Percentiles rank a stretch among this genome's conserved stretches.
Conservation (phyloP, 2,113 vertebrate genomes). For the Etia nguti region DNA sequence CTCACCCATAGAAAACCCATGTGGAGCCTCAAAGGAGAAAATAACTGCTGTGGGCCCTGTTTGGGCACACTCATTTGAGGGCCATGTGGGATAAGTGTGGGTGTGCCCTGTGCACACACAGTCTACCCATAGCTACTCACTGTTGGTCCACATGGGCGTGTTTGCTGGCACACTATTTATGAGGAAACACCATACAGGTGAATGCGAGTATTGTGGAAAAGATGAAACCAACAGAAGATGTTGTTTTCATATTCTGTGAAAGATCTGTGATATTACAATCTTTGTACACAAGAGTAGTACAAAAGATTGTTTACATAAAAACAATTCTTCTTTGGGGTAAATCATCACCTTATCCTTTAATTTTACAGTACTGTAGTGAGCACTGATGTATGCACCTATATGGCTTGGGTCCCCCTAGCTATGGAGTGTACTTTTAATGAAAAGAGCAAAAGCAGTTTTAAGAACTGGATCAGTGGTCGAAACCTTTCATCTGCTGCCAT, state of each 20-base stretch:
- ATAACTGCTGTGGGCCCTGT: neutral
- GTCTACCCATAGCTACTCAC: neutral
- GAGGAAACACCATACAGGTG: neutral
- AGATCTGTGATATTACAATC: neutral
- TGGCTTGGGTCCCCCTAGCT: accelerated
- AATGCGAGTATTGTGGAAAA: neutral
- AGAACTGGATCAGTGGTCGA: neutral
- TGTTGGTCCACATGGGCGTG: neutral
- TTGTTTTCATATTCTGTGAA: neutral
- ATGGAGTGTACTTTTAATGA: neutral
- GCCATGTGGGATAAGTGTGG: neutral
- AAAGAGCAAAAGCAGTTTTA: neutral
- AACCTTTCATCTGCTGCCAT: neutral
- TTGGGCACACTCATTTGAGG: neutral
- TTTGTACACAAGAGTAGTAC: neutral
- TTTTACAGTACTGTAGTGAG: neutral
- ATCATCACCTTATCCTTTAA: neutral
- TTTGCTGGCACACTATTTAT: neutral
- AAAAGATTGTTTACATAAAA: neutral
- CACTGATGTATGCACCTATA: neutral
- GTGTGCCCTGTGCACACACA: neutral
- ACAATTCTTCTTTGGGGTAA: neutral
- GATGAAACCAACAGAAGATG: neutral
- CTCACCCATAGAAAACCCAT: neutral
- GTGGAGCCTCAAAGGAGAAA: neutral